These are phyloP conservation scores for Synergus japonicus DNA, from an alignment of 2,888 invertebrate genomes.

Conservation along the genomic window DNA sequence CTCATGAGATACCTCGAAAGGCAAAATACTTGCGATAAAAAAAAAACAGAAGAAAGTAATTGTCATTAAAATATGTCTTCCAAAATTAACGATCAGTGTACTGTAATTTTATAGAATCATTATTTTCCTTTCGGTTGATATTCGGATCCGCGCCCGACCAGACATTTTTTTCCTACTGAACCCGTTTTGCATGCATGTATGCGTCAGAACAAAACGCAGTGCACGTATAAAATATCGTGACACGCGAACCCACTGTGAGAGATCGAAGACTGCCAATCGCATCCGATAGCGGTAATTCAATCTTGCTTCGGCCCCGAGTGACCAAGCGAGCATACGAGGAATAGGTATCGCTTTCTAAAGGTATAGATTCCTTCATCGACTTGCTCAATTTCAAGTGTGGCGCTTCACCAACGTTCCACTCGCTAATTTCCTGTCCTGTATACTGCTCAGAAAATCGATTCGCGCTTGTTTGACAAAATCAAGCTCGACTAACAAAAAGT, in stretches of 20 bases:
- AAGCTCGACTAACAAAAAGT: neutral
- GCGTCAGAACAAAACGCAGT: slow-evolving; percentile 43
- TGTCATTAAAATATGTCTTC: neutral
- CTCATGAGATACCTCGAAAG: slow-evolving; percentile 35
- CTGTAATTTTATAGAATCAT: neutral
- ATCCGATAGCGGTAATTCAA: slow-evolving; percentile 56
- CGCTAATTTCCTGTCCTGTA: slow-evolving; percentile 8
- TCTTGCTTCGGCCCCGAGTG: slow-evolving; percentile 31
- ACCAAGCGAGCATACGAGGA: slow-evolving; percentile 11
- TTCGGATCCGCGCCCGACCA: neutral
- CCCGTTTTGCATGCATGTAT: slow-evolving; percentile 37
- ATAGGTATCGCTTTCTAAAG: slow-evolving; percentile 14
- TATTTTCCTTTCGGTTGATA: neutral
- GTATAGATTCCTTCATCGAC: slow-evolving; percentile 43
- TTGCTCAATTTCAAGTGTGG: slow-evolving; percentile 25
- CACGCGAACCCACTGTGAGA: slow-evolving; percentile 49
- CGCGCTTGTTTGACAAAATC: slow-evolving; percentile 18
- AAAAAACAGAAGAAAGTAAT: neutral
- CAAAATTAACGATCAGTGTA: neutral
- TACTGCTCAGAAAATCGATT: slow-evolving; percentile 8
- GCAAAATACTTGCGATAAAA: slow-evolving; percentile 19
- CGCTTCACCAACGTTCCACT: neutral
- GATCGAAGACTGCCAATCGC: slow-evolving; percentile 55
- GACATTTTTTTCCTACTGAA: neutral
- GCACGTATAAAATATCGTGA: slow-evolving; percentile 51